phyloP scores from a whole-genome alignment of 2,888 invertebrate species.

The Leptogaster cylindrica region DNA sequence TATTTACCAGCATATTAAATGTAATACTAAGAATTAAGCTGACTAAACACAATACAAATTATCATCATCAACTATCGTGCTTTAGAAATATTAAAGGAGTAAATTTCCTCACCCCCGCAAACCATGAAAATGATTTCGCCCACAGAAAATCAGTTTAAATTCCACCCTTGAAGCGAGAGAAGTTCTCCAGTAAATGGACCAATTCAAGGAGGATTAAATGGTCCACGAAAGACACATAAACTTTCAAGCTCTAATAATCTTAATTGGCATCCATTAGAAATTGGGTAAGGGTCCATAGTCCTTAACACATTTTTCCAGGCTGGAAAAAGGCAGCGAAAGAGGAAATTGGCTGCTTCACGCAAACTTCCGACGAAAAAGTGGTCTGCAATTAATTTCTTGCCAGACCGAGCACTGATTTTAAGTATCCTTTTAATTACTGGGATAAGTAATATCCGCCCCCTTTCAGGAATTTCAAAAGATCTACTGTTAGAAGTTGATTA shows the following conservation, averaged over 20 bases:
- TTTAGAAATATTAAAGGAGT: no score
- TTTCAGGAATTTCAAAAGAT: no score
- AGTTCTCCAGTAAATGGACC: conserved; percentile 39
- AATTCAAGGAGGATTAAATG: conserved; percentile 50
- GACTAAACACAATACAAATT: no score
- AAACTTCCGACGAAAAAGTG: conserved; percentile 39
- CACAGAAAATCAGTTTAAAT: no score
- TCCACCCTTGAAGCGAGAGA: background rate
- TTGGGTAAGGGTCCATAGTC: conserved; percentile 28
- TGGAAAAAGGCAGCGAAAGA: background rate
- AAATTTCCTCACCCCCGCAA: no score
- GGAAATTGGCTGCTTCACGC: conserved; percentile 22
- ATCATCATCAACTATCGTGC: no score
- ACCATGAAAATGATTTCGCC: no score
- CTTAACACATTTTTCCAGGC: conserved; percentile 2
- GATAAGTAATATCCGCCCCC: conserved; percentile 37
- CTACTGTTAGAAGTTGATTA: no score
- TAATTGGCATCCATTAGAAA: conserved; percentile 54
- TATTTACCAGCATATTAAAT: no score
- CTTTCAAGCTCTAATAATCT: conserved; percentile 58
- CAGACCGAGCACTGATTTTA: conserved; percentile 46
- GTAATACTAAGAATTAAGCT: no score
- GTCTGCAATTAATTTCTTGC: conserved; percentile 46
- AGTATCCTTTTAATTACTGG: conserved; percentile 46
- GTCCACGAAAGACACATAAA: conserved; percentile 59